Percentiles rank a stretch among this genome's conserved stretches.
Conservation (phyloP, 2,888 invertebrate genomes). For the Idaea biselata region DNA sequence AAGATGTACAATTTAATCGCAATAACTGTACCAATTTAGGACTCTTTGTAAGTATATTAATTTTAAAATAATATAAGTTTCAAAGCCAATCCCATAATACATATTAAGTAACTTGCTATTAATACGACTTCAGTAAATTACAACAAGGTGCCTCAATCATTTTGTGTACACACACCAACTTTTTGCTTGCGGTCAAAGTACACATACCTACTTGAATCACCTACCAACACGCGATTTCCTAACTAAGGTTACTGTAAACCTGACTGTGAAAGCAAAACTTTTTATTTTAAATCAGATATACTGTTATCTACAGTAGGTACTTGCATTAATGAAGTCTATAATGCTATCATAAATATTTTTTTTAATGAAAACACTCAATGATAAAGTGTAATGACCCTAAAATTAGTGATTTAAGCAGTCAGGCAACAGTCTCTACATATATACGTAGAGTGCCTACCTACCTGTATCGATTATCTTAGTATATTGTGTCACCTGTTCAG, state of each 20-base stretch:
- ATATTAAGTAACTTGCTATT: too few relatives aligned
- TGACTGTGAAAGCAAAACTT: background rate
- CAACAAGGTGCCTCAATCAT: background rate
- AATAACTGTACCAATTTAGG: too few relatives aligned
- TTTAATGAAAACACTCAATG: background rate
- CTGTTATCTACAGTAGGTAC: background rate
- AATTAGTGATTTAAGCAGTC: background rate
- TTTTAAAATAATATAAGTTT: too few relatives aligned
- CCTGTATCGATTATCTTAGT: background rate
- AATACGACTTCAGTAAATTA: too few relatives aligned
- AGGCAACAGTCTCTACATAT: background rate
- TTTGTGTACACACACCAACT: background rate
- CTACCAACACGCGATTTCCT: background rate
- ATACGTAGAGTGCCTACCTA: background rate
- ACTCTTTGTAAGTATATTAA: too few relatives aligned
- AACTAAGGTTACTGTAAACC: background rate
- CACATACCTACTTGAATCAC: background rate
- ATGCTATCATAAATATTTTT: background rate
- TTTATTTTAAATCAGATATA: background rate
- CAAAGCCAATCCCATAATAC: too few relatives aligned
- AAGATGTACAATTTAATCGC: too few relatives aligned
- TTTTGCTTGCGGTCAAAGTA: background rate
- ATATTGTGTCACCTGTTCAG: background rate
- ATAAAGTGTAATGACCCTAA: slow-evolving; percentile 1
- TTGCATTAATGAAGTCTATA: too few relatives aligned